Percentiles rank a stretch among this genome's conserved stretches.
Conservation (phyloP, 2,888 invertebrate genomes). For the Hipparchia semele region DNA sequence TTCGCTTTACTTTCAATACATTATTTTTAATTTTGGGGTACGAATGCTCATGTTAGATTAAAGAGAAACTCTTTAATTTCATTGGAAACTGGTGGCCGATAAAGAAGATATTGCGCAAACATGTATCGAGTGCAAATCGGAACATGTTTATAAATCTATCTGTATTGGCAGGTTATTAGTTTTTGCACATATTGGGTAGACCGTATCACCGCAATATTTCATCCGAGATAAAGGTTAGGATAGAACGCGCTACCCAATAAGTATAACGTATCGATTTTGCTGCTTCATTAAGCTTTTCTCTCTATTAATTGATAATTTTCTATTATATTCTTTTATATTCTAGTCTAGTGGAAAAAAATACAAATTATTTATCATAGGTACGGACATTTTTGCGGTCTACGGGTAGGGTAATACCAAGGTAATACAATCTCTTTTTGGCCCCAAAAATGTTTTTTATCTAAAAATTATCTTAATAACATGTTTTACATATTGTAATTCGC, state of each 20-base stretch:
- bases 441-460: background rate
- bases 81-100: no score
- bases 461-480: constrained; percentile 8
- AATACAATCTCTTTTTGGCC: background rate
- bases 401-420: background rate
- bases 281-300: background rate
- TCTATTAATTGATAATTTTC: background rate
- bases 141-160: constrained; percentile 22
- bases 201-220: constrained; percentile 22
- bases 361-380: no score
- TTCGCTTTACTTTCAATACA: no score
- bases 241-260: background rate
- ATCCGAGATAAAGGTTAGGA: constrained; percentile 21
- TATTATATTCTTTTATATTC: no score
- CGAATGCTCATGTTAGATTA: no score
- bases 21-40: no score
- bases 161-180: constrained; percentile 23
- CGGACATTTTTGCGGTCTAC: no score
- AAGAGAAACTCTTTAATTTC: no score
- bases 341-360: no score
- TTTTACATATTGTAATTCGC: constrained; percentile 1
- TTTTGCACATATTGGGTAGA: constrained; percentile 23
- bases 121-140: constrained; percentile 4
- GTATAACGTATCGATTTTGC: background rate
- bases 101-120: background rate